These are phyloP conservation scores for Seriola aureovittata DNA, from an alignment of 2,113 vertebrate species.

Conservation along the genomic window DNA sequence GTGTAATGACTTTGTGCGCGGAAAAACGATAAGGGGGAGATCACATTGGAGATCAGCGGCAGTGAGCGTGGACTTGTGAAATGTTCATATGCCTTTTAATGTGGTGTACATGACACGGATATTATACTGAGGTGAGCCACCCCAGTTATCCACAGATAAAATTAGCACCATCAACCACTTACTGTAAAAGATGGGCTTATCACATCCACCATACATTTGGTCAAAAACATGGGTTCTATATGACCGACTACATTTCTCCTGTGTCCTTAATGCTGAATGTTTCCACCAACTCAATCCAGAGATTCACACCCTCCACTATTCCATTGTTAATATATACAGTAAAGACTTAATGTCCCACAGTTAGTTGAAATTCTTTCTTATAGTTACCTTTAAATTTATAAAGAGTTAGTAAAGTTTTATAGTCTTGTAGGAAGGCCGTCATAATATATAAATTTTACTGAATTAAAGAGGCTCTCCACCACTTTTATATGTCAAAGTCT, in stretches of 20 bases:
- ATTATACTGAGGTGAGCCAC: constrained; percentile 33
- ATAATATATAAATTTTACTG: not conserved
- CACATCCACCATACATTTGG: constrained; percentile 1
- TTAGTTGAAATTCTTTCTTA: not conserved
- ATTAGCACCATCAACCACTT: constrained; percentile 33
- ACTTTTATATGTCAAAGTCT: not conserved
- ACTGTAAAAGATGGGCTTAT: constrained; percentile 11
- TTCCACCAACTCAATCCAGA: constrained; percentile 9
- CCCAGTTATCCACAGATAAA: constrained; percentile 42
- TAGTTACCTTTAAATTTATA: not conserved
- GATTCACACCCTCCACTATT: not conserved
- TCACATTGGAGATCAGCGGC: constrained; percentile 43
- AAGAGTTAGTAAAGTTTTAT: not conserved
- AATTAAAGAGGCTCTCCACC: not conserved
- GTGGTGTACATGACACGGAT: constrained; percentile 43
- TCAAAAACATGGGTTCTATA: not conserved
- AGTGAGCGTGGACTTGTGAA: constrained; percentile 36
- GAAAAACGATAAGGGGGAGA: constrained; percentile 66
- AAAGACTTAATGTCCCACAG: constrained; percentile 8
- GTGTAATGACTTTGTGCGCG: constrained; percentile 34
- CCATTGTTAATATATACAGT: not conserved
- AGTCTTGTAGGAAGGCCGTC: not conserved
- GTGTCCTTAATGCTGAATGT: not conserved
- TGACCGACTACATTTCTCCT: not conserved
- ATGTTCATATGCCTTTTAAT: constrained; percentile 40